Percentiles rank a stretch among this genome's conserved stretches.
Conservation (phyloP, 2,113 vertebrate genomes). For the Nothocercus julius region DNA sequence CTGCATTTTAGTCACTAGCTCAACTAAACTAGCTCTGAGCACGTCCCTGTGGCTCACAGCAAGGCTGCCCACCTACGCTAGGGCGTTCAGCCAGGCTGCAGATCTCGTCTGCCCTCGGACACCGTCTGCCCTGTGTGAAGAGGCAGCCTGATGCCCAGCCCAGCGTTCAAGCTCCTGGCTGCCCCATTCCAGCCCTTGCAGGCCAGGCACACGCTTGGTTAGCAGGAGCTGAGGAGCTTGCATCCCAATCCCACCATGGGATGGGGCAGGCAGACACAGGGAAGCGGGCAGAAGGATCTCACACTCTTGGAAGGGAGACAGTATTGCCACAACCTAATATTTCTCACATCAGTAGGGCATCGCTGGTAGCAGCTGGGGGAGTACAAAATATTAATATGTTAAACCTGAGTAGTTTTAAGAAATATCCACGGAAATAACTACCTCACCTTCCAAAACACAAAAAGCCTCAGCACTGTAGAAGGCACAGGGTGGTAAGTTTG, state of each 20-base stretch:
- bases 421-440: background rate
- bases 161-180: background rate
- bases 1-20: background rate
- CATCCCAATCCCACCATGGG: fast-evolving
- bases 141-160: background rate
- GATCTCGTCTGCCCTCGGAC: background rate
- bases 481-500: background rate
- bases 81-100: background rate
- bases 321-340: background rate
- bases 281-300: background rate
- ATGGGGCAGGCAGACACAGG: fast-evolving
- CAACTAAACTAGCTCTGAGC: background rate
- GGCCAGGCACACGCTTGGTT: fast-evolving
- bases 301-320: fast-evolving
- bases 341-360: background rate
- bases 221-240: fast-evolving
- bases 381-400: background rate
- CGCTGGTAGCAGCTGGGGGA: background rate
- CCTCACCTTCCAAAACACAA: background rate
- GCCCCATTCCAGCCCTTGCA: too few relatives aligned
- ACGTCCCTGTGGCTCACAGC: fast-evolving
- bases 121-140: background rate
- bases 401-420: background rate
- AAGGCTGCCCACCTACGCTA: background rate
- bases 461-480: background rate